phyloP scores from a whole-genome alignment of 2,888 invertebrate species.

The Seira musarum region DNA sequence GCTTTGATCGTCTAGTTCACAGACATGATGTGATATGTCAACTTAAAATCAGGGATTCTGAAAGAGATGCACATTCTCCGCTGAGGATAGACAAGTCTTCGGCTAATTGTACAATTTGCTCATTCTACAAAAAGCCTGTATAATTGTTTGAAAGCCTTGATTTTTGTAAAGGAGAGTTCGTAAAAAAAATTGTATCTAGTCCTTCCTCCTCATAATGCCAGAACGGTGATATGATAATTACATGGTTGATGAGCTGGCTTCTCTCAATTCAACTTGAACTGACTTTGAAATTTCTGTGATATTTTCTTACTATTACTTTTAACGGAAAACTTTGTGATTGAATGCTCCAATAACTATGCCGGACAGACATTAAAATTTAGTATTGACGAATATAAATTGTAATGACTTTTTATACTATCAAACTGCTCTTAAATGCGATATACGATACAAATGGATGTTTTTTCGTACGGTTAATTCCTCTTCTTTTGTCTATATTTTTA shows the following conservation, averaged over 20 bases:
- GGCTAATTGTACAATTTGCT: constrained; percentile 29
- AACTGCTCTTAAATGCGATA: too few species aligned
- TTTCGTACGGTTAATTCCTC: too few species aligned
- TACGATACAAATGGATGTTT: constrained; percentile 40
- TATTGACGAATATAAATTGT: constrained; percentile 17
- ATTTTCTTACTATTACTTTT: constrained; percentile 27
- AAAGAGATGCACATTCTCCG: not conserved
- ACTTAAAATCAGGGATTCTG: not conserved
- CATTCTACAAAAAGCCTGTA: constrained; percentile 8
- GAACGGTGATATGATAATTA: constrained; percentile 15
- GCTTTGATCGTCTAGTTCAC: too few species aligned
- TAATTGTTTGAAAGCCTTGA: not conserved
- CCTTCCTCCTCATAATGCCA: constrained; percentile 33
- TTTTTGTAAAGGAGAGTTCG: constrained; percentile 19
- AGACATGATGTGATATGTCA: not conserved
- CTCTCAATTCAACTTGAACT: constrained; percentile 44
- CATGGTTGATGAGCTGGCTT: constrained; percentile 44
- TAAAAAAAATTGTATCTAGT: constrained; percentile 52
- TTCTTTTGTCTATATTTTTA: not conserved
- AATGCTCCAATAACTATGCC: constrained; percentile 42
- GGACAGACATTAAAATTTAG: constrained; percentile 33
- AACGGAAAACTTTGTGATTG: constrained; percentile 35
- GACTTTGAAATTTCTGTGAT: constrained; percentile 48
- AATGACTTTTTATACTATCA: constrained; percentile 20
- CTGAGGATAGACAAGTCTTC: not conserved